phyloP scores from a whole-genome alignment of 2,888 invertebrate species.

The Phyllotreta striolata region DNA sequence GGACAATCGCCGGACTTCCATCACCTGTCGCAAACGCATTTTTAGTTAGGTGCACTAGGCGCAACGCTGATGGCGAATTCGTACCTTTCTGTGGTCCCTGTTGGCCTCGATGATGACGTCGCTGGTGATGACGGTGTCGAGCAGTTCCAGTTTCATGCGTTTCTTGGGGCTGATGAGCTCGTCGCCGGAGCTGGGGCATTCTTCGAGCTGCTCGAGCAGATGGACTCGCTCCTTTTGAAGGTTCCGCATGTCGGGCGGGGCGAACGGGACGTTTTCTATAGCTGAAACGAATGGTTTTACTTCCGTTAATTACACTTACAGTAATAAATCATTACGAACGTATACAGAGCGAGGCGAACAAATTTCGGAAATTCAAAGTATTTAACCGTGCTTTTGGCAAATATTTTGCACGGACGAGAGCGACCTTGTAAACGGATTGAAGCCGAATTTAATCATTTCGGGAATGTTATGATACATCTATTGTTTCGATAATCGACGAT shows the following conservation, averaged over 20 bases:
- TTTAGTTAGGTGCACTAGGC: background rate
- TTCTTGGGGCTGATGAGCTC: constrained; percentile 73
- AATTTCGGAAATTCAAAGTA: constrained; percentile 2
- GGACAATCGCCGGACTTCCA: constrained; percentile 65
- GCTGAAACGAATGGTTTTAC: constrained; percentile 37
- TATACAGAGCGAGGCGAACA: background rate
- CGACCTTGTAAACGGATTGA: constrained; percentile 13
- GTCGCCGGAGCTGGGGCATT: constrained; percentile 75
- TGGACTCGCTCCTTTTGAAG: constrained; percentile 76
- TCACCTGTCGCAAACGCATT: too few relatives aligned
- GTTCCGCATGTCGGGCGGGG: constrained; percentile 68
- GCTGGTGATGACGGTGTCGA: constrained; percentile 52
- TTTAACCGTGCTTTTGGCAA: background rate
- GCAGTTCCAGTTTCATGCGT: constrained; percentile 69
- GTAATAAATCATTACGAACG: background rate
- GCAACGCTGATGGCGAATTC: background rate
- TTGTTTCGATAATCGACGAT: constrained; percentile 9
- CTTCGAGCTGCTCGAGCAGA: constrained; percentile 74
- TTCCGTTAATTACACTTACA: too few relatives aligned
- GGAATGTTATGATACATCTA: constrained; percentile 14
- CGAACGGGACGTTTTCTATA: constrained; percentile 44
- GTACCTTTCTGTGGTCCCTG: constrained; percentile 53
- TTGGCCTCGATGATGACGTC: constrained; percentile 61
- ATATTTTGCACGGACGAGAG: background rate
- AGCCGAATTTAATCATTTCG: background rate